Evolutionary conservation across 2,113 vertebrate genomes (phyloP).

Genomic region (Pristiophorus japonicus): DNA sequence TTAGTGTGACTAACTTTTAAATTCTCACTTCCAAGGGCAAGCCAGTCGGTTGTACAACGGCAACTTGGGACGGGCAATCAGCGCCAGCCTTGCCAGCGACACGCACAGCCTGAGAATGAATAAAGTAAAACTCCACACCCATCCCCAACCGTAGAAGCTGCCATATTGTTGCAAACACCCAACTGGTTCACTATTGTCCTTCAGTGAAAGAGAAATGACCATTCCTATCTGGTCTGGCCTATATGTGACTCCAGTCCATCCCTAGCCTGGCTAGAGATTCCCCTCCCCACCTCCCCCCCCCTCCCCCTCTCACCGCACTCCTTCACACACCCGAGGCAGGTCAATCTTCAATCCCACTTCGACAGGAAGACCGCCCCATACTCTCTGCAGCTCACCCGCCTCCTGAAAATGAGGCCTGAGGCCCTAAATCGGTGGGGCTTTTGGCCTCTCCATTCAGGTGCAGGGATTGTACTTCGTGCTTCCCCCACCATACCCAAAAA

Average conservation of each 20-base stretch:
- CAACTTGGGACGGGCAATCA: background rate
- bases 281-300: too few relatives aligned
- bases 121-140: background rate
- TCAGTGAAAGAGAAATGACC: background rate
- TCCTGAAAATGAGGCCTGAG: background rate
- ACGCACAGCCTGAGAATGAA: background rate
- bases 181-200: background rate
- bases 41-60: background rate
- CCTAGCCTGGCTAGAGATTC: background rate
- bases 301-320: too few relatives aligned
- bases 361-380: background rate
- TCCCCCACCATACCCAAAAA: background rate
- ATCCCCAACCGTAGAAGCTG: background rate
- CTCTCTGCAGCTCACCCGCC: background rate
- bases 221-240: background rate
- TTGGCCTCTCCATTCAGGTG: background rate
- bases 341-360: background rate
- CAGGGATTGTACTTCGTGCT: background rate
- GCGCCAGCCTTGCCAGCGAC: background rate
- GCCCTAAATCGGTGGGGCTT: background rate
- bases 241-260: background rate
- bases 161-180: background rate
- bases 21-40: background rate
- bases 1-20: background rate
- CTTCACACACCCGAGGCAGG: background rate